These are phyloP conservation scores for Axis porcinus DNA, from an alignment of 2,113 vertebrate genomes.

Conservation along the genomic window DNA sequence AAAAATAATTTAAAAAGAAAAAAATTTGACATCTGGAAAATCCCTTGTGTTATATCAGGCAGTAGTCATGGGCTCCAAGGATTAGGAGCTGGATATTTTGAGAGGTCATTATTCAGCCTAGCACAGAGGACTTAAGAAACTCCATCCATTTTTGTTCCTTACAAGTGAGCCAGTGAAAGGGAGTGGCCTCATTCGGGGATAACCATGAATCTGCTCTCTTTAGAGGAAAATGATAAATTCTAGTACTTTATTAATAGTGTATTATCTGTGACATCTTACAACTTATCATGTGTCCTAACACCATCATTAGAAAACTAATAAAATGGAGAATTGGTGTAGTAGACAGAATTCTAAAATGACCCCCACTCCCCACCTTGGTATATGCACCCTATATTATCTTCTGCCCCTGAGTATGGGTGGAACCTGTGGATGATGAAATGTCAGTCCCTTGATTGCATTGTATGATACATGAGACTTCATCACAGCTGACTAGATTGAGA, in stretches of 20 bases:
- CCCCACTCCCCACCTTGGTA: not conserved
- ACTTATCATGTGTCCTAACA: not conserved
- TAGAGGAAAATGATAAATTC: not conserved
- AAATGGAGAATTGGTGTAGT: not conserved
- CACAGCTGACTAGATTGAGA: not conserved
- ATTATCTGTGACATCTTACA: conserved; percentile 3
- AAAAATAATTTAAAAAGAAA: not conserved
- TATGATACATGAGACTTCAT: not conserved
- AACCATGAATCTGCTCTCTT: not conserved
- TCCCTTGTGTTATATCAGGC: not conserved
- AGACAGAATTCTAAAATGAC: not conserved
- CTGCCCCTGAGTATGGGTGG: not conserved
- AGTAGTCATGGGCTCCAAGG: not conserved
- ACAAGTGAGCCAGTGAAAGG: not conserved
- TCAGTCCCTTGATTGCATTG: not conserved
- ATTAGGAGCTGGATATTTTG: not conserved
- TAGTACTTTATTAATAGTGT: not conserved
- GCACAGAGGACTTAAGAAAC: not conserved
- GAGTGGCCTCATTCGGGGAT: not conserved
- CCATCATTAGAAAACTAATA: not conserved
- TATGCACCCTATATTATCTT: not conserved
- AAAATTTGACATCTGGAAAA: not conserved
- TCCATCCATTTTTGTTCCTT: not conserved
- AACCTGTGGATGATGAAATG: not conserved
- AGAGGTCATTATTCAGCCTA: not conserved